Evolutionary conservation across 2,797 vertebrate genomes (phyloP).

Genomic region (Dromococcyx pavoninus): DNA sequence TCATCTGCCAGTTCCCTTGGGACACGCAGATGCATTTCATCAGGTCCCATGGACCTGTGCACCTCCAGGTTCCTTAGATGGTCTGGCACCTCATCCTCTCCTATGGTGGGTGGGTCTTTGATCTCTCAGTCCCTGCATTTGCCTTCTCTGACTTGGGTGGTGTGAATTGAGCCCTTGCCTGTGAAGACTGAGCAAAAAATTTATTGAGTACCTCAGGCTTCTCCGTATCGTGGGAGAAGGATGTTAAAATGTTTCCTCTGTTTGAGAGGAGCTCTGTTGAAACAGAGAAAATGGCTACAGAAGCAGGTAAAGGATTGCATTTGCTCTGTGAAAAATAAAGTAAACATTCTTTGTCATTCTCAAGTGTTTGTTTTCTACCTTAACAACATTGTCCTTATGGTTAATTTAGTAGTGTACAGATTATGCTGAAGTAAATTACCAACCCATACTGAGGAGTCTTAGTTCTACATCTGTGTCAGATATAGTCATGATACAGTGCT

Average conservation of each 20-base stretch:
- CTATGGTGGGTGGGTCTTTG: too few relatives aligned
- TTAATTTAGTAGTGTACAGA: slow-evolving; percentile 41
- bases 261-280: neutral
- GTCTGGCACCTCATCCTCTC: too few relatives aligned
- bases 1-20: too few relatives aligned
- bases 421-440: slow-evolving; percentile 37
- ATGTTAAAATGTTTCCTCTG: neutral
- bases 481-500: neutral
- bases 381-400: slow-evolving; percentile 10
- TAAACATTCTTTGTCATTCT: slow-evolving; percentile 19
- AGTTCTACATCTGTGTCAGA: slow-evolving; percentile 11
- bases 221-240: too few relatives aligned
- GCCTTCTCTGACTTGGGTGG: too few relatives aligned
- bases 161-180: too few relatives aligned
- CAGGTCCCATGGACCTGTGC: too few relatives aligned
- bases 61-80: too few relatives aligned
- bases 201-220: too few relatives aligned
- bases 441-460: neutral
- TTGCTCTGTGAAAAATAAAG: neutral
- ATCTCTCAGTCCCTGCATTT: too few relatives aligned
- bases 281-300: neutral
- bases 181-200: too few relatives aligned
- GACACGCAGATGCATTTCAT: too few relatives aligned
- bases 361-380: neutral
- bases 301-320: neutral